Evolutionary conservation across 1,140 invertebrate species (phyloP), one percentile per base, ranked within the genome.

Genomic region (Euschistus heros): DNA sequence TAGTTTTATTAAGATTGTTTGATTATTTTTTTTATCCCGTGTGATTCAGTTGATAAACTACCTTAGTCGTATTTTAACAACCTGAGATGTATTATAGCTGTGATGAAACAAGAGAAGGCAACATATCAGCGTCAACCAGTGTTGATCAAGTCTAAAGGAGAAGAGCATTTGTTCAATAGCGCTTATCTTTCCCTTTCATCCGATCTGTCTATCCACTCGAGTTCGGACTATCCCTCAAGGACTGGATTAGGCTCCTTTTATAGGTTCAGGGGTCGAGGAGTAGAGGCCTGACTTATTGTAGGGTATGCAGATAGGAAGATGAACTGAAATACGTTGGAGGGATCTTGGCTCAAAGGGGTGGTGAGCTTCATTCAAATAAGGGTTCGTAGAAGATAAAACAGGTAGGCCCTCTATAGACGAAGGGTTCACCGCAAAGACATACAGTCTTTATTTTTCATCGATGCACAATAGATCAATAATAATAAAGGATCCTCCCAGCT

Each of bases 401-500:
- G 54, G 54, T 57, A 57, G 54, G 18, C 54, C n/a, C 22, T 2
- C 24, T 57, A 24, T 24, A 27, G 18, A 26, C 26, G 54, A 57
- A 57, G 54, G 54, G 54, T 57, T 57, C 18, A 15, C 54, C 54
- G 54, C 54, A 57, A 62, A 62, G 59, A 62, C 59, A 62, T 62
- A 37, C 33, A 62, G 30, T 62, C 30, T 62, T 62, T 62, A 62
- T 62, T 62, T 63, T 50, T 18, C 42, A 30, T 50, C 26, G 46
- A 33, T 22, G 62, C 33, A 63, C 46, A 63, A 63, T 63, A 63
- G 62, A 63, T 63, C 62, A n/a, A 63, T 63, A 63, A 50, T 63
- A 63, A 63, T 63, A 63, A 62, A 24, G 59, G 59, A 62, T 37
- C 18, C 22, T 57, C 54, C 54, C 24, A 26, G 24, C 24, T 24